These are phyloP conservation scores for Sphyrna mokarran DNA, from an alignment of 2,113 vertebrate species.

Conservation along the genomic window DNA sequence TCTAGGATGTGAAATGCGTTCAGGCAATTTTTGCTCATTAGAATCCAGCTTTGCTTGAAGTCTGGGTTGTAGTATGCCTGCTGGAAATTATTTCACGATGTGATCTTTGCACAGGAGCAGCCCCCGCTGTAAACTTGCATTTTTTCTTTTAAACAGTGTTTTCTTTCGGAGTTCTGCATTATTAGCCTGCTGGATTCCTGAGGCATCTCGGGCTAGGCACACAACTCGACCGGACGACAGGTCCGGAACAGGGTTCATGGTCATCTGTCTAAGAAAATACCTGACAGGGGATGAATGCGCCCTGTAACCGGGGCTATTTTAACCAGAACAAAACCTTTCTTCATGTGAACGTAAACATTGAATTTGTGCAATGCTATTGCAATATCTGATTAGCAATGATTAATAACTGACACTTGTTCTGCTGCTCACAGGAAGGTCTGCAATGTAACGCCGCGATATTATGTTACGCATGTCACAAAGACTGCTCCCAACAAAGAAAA, in stretches of 20 bases:
- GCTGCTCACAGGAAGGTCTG: not conserved
- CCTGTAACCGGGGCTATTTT: no score
- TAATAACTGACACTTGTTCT: not conserved
- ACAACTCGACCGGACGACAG: not conserved
- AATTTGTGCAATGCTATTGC: not conserved
- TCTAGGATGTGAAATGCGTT: not conserved
- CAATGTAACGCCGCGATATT: not conserved
- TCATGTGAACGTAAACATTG: not conserved
- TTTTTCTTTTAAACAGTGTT: not conserved
- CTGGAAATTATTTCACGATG: slow-evolving; percentile 1
- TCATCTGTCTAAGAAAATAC: not conserved
- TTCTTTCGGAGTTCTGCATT: not conserved
- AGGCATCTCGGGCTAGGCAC: not conserved
- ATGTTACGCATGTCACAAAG: slow-evolving; percentile 20
- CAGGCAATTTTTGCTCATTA: slow-evolving; percentile 17
- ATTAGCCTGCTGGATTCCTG: slow-evolving; percentile 9
- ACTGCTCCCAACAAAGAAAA: not conserved
- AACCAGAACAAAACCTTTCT: not conserved
- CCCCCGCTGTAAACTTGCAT: not conserved
- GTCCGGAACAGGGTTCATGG: not conserved
- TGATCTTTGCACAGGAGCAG: slow-evolving; percentile 19
- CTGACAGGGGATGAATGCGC: not conserved
- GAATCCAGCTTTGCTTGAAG: not conserved
- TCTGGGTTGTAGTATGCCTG: not conserved
- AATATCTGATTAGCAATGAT: slow-evolving; percentile 33